Evolutionary conservation across 2,797 vertebrate species (phyloP).

Genomic region (Balearica regulorum): DNA sequence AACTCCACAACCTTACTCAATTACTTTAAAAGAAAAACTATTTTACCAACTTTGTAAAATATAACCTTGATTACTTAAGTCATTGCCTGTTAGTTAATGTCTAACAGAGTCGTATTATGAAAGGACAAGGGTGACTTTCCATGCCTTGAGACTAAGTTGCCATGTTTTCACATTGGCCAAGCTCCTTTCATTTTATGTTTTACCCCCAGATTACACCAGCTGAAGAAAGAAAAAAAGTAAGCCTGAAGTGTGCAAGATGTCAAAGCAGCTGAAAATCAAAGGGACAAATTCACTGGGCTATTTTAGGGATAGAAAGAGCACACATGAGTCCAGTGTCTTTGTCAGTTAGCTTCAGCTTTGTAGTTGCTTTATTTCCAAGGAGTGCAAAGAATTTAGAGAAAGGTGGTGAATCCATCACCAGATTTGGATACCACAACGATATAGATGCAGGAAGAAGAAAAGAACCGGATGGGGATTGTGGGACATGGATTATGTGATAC

Average conservation of each 20-base stretch:
- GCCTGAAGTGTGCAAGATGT: not conserved
- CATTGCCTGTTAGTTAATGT: not conserved
- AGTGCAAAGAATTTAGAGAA: not conserved
- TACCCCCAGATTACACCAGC: not conserved
- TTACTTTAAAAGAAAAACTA: not conserved
- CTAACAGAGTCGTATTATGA: not conserved
- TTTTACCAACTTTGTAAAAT: not conserved
- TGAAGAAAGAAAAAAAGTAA: not conserved
- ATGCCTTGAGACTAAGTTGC: not conserved
- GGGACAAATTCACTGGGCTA: not conserved
- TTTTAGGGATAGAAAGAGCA: not conserved
- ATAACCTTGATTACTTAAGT: not conserved
- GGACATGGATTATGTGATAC: not conserved
- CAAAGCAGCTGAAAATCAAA: not conserved
- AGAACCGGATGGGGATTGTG: not conserved
- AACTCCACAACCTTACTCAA: not conserved
- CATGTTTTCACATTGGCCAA: not conserved
- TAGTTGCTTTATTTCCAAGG: not conserved
- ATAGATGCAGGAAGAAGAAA: not conserved
- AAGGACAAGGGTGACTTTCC: not conserved
- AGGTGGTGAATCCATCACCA: not conserved
- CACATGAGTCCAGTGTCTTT: not conserved
- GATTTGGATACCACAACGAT: not conserved
- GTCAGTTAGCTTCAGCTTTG: not conserved
- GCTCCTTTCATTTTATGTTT: not conserved